Percentiles rank a stretch among this genome's conserved stretches.
Evolutionary conservation across 2,113 vertebrate genomes (phyloP).

Genomic region (Acanthochromis polyacanthus): DNA sequence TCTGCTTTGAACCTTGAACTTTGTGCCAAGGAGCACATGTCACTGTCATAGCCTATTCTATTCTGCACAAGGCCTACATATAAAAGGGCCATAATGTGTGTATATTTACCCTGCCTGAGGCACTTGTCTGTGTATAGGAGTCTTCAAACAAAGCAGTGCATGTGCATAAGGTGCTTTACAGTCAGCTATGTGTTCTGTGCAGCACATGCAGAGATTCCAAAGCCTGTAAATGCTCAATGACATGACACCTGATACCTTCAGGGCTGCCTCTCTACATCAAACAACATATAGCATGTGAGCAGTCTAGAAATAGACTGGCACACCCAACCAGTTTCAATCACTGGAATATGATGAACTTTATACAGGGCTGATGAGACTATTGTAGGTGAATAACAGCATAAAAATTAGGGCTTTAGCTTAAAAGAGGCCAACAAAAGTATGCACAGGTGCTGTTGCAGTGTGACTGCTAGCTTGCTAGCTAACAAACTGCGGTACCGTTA

Average conservation of each 20-base stretch:
- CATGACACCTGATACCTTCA: slow-evolving; percentile 21
- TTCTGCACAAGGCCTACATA: neutral
- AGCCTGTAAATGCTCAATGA: slow-evolving; percentile 8
- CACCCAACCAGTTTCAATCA: no score
- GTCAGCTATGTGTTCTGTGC: slow-evolving; percentile 16
- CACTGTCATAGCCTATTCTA: neutral
- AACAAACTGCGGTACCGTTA: neutral
- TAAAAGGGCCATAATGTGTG: neutral
- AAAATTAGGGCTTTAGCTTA: no score
- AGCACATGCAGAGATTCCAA: slow-evolving; percentile 10
- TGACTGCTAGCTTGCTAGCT: slow-evolving; percentile 13
- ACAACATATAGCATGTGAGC: neutral
- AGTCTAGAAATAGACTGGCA: no score
- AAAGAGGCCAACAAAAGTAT: no score
- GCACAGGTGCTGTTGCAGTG: neutral
- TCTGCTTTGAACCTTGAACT: slow-evolving; percentile 62
- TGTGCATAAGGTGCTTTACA: neutral
- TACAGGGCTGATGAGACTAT: no score
- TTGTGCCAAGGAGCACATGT: slow-evolving; percentile 6
- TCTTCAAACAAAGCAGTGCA: neutral
- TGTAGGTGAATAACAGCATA: no score
- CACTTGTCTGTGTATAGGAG: neutral
- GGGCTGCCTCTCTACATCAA: neutral
- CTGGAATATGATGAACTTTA: no score
- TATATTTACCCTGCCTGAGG: neutral